Evolutionary conservation across 2,113 vertebrate genomes (phyloP).

Genomic region (Podilymbus podiceps): DNA sequence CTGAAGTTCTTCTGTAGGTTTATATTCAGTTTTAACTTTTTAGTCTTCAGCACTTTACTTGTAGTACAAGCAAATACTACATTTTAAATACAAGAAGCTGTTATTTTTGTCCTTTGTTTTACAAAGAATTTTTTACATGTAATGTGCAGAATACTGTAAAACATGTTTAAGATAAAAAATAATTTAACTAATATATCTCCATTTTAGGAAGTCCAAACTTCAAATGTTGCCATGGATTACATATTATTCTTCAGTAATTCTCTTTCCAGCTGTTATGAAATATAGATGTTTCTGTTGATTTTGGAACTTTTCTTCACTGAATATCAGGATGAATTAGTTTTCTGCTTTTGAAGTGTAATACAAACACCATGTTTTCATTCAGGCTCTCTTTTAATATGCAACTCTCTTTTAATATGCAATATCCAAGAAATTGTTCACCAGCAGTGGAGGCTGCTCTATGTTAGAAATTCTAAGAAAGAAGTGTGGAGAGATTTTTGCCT

Average conservation of each 20-base stretch:
- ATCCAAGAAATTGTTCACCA: background rate
- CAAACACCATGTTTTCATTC: background rate
- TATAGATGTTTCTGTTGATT: background rate
- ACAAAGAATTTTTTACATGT: background rate
- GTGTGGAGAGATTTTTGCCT: background rate
- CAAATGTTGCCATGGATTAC: background rate
- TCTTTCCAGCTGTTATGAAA: background rate
- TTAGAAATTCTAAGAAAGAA: background rate
- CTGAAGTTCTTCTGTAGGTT: background rate
- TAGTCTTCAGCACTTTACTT: background rate
- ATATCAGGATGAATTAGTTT: background rate
- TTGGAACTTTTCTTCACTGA: background rate
- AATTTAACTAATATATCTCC: background rate
- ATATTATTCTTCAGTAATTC: background rate
- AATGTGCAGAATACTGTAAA: background rate
- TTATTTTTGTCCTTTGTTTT: background rate
- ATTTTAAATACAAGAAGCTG: background rate
- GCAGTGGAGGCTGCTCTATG: background rate
- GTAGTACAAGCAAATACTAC: background rate
- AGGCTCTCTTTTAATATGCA: background rate
- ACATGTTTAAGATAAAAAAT: background rate
- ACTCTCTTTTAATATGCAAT: background rate
- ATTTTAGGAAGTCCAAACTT: background rate
- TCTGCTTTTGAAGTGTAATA: background rate
- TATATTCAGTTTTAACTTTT: background rate